Evolutionary conservation across 2,113 vertebrate species (phyloP).

Genomic region (Tragelaphus scriptus): DNA sequence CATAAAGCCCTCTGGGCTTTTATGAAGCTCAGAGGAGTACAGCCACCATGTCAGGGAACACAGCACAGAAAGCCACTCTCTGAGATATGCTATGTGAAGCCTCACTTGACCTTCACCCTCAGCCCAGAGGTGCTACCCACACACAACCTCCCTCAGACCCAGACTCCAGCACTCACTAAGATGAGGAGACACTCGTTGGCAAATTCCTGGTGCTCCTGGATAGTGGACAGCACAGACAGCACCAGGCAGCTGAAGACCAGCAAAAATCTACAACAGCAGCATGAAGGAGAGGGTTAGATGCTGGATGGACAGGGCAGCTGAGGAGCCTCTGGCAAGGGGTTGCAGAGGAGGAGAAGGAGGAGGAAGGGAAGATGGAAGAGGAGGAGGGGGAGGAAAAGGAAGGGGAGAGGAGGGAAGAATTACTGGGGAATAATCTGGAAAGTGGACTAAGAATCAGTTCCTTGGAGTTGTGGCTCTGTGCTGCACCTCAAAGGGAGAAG

Average conservation of each 20-base stretch:
- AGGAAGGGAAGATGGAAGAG: not conserved
- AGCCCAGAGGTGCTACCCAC: not conserved
- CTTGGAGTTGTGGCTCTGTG: not conserved
- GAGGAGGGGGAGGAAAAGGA: not conserved
- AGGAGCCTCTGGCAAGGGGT: not conserved
- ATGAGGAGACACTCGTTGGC: conserved; percentile 97
- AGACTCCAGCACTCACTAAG: conserved; percentile 84
- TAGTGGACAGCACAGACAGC: conserved; percentile 98
- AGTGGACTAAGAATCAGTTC: not conserved
- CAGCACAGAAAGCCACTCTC: not conserved
- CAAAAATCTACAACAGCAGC: conserved; percentile 89
- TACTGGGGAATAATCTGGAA: not conserved
- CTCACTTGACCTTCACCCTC: not conserved
- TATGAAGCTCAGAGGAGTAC: not conserved
- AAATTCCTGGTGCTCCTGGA: conserved; percentile 91
- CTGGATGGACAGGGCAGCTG: not conserved
- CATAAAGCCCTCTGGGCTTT: not conserved
- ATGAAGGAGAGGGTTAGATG: not conserved
- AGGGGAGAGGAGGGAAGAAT: not conserved
- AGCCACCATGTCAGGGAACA: not conserved
- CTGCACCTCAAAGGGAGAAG: not conserved
- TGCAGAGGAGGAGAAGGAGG: not conserved
- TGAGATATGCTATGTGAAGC: conserved; percentile 20
- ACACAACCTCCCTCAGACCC: not conserved
- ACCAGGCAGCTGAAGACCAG: conserved; percentile 99